Evolutionary conservation across 2,888 invertebrate genomes (phyloP).

Genomic region (Phalera bucephala): DNA sequence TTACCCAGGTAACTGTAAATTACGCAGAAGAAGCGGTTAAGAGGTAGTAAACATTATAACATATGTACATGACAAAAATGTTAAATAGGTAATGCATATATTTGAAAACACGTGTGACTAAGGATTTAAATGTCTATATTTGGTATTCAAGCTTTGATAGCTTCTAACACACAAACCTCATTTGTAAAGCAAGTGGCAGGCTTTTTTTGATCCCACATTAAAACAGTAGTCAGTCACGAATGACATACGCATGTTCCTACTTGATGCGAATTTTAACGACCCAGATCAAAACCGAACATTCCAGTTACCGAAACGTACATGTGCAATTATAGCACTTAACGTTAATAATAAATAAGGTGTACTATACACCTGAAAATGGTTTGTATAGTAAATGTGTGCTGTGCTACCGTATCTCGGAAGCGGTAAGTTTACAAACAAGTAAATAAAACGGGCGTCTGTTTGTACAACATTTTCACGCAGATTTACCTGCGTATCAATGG

Average conservation of each 20-base stretch:
- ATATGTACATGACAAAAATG: no score
- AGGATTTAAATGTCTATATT: no score
- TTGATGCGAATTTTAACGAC: constrained; percentile 23
- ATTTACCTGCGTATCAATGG: constrained; percentile 31
- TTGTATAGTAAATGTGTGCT: constrained; percentile 14
- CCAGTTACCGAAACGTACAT: constrained; percentile 10
- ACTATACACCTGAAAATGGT: constrained; percentile 7
- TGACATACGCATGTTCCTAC: constrained; percentile 12
- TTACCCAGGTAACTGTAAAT: no score
- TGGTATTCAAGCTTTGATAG: no score
- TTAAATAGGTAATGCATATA: no score
- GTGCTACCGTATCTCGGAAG: constrained; percentile 16
- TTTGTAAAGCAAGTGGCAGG: constrained; percentile 12
- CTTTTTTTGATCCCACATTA: constrained; percentile 11
- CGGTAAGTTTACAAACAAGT: constrained; percentile 24
- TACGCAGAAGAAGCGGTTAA: no score
- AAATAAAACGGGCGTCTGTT: constrained; percentile 29
- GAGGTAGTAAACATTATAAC: no score
- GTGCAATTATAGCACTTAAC: constrained; percentile 10
- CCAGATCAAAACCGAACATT: constrained; percentile 9
- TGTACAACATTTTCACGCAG: constrained; percentile 35
- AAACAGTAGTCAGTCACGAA: constrained; percentile 15
- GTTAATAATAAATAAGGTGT: constrained; percentile 1
- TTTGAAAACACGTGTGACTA: no score
- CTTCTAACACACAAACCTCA: constrained; percentile 22